Evolutionary conservation across 2,113 vertebrate genomes (phyloP).

Genomic region (Trichechus manatus): DNA sequence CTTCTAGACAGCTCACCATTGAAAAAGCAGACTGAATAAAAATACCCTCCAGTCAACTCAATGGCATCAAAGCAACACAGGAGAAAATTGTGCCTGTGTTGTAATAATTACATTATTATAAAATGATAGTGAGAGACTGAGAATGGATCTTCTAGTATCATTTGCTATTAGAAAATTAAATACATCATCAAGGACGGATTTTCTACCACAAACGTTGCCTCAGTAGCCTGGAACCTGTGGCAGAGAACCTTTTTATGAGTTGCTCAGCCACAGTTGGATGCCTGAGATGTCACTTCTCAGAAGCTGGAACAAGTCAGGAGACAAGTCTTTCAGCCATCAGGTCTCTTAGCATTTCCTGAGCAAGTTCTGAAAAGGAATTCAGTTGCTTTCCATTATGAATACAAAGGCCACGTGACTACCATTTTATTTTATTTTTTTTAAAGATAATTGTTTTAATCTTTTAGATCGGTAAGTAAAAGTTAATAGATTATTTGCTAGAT

Average conservation of each 20-base stretch:
- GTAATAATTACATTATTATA: background rate
- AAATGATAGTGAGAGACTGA: background rate
- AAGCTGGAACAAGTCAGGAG: background rate
- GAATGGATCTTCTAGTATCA: background rate
- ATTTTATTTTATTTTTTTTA: background rate
- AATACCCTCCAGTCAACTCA: background rate
- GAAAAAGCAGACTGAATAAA: background rate
- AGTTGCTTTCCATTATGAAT: rapidly evolving
- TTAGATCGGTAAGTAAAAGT: background rate
- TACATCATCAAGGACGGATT: background rate
- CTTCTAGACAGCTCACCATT: background rate
- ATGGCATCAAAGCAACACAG: background rate
- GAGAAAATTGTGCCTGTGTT: background rate
- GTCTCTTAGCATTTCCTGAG: background rate
- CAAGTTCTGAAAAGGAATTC: background rate
- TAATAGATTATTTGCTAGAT: background rate
- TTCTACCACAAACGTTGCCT: background rate
- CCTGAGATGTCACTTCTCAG: background rate
- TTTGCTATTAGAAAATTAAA: constrained; percentile 41
- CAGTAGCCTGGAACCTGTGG: background rate
- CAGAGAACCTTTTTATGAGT: background rate
- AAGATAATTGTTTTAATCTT: background rate
- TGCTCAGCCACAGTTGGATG: rapidly evolving
- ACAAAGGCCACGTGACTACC: background rate
- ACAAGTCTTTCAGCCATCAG: background rate